phyloP scores from a whole-genome alignment of 2,113 vertebrate genomes.

The rat (Rattus norvegicus) region GRCr8 NC_086026.1:65921001-65921500 shows the following conservation, averaged over 20 bases:
- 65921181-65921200: background rate
- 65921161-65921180: background rate
- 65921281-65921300: background rate
- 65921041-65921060: background rate
- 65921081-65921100: background rate
- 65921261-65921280: background rate
- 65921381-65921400: slow-evolving; percentile 17
- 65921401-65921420: background rate
- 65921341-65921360: background rate
- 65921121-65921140: background rate
- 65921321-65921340: background rate
- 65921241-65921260: background rate
- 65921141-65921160: background rate
- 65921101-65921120: background rate
- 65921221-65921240: background rate
- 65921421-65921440: background rate
- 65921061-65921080: background rate
- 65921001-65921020: background rate
- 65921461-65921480: background rate
- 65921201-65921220: background rate
- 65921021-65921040: background rate
- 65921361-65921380: background rate
- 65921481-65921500: background rate
- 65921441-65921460: background rate
- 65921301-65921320: background rate